Evolutionary conservation across 1,140 invertebrate genomes (phyloP), one percentile per base, ranked within the genome.

Genomic region (Drosophila sucinea): DNA sequence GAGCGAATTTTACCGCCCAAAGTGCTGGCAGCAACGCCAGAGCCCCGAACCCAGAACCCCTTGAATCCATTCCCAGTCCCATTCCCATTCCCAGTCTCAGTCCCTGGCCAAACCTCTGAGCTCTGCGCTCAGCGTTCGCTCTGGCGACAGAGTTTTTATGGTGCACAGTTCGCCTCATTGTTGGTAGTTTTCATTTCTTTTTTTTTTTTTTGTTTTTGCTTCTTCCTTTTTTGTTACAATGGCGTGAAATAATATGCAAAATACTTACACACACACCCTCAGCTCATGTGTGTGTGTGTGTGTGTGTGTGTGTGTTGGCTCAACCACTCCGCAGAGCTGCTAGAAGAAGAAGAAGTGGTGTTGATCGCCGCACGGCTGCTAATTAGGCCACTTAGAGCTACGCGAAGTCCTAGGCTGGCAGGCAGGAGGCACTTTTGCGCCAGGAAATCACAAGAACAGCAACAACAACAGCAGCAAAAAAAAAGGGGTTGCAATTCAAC

Each of bases 191-290:
- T 56, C 30, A 32, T 55, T 33, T 68, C 41, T 35, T 27, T 44
- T n/a, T 10, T 30, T 41, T 17, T 47, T 30, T 57, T 58, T 58
- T 17, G 60, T 71, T 70, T 74, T 58, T 70, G 62, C 67, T 27
- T 51, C 23, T 23, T 47, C 17, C 44, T 10, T 51, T 51, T 51
- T 51, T 51, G 79, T 71, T 78, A 81, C 72, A 81, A 79, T 79
- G 79, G 79, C 79, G 79, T 81, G 79, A 81, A 81, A 81, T 81
- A 79, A 81, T 81, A 81, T 81, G 79, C 79, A 81, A 81, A 81
- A 78, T 78, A 75, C 76, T 75, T n/a, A 7, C 1, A 17, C 25
- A 6, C n/a, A 56, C 25, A 32, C 11, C 41, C 17, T 44, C 17
- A n/a, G 23, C 27, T 8, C 27, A 11, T 8, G 2, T 32, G 8